Conservation (phyloP, 2,113 vertebrate genomes). For the Daubentonia madagascariensis region DNA sequence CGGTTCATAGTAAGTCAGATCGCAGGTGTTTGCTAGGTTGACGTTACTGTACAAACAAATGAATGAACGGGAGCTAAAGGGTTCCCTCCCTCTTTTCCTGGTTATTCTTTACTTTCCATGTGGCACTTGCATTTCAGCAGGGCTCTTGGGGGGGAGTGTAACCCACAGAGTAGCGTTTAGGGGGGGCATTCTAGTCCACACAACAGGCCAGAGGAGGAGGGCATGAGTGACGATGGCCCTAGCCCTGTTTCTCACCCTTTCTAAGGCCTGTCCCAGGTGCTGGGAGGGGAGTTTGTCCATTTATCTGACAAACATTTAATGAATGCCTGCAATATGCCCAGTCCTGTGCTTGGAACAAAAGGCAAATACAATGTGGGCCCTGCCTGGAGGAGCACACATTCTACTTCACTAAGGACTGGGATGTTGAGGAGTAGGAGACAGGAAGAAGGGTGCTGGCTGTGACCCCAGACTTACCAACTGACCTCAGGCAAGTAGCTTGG, state of each 20-base stretch:
- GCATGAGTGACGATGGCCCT: accelerated
- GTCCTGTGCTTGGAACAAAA: neutral
- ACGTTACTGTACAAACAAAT: neutral
- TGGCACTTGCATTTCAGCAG: neutral
- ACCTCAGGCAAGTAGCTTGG: neutral
- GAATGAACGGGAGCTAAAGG: neutral
- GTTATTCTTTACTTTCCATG: neutral
- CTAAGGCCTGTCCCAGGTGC: neutral
- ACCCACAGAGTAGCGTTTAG: neutral
- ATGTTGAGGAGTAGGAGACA: accelerated
- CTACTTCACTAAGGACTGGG: neutral
- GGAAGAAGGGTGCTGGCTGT: neutral
- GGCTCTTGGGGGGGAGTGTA: neutral
- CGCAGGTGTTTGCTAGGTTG: neutral
- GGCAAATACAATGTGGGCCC: neutral
- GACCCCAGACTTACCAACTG: neutral
- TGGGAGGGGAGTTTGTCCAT: neutral
- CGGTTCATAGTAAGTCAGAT: neutral
- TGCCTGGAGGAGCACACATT: neutral
- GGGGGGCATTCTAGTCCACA: neutral
- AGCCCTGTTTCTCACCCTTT: neutral
- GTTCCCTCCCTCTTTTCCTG: neutral
- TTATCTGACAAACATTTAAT: neutral
- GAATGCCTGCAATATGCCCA: neutral
- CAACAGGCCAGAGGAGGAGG: too few species aligned